These are phyloP conservation scores for Drosophila mimica DNA, from an alignment of 2,888 invertebrate genomes.

Conservation along the genomic window DNA sequence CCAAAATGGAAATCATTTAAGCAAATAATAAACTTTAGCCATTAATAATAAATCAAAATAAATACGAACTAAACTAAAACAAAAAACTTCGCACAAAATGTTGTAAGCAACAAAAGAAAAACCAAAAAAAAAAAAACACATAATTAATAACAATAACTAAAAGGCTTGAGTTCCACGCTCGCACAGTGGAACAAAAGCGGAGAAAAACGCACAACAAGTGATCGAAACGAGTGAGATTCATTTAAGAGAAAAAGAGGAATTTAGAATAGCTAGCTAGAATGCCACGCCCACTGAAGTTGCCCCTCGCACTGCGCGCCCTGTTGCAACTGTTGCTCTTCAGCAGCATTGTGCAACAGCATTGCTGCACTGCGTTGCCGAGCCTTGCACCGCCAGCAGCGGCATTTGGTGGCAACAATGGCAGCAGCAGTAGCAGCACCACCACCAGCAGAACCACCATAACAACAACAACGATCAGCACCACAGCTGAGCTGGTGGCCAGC, in stretches of 20 bases:
- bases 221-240: constrained; percentile 22
- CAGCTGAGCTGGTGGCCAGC: constrained; percentile 26
- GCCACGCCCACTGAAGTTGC: constrained; percentile 65
- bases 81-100: constrained; percentile 63
- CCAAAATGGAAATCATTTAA: constrained; percentile 75
- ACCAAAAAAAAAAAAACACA: constrained; percentile 4
- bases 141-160: constrained; percentile 5
- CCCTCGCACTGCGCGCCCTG: constrained; percentile 61
- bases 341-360: constrained; percentile 72
- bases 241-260: constrained; percentile 12
- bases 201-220: constrained; percentile 42
- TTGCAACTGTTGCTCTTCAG: constrained; percentile 75
- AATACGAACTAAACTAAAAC: constrained; percentile 30
- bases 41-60: constrained; percentile 26
- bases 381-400: constrained; percentile 17
- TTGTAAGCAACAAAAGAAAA: constrained; percentile 42
- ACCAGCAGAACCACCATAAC: neutral
- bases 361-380: constrained; percentile 58
- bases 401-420: constrained; percentile 3
- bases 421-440: neutral
- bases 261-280: constrained; percentile 26
- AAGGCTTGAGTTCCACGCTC: constrained; percentile 17
- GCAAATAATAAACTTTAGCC: constrained; percentile 29
- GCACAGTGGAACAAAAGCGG: constrained; percentile 68
- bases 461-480: constrained; percentile 7